Evolutionary conservation across 2,888 invertebrate genomes (phyloP).

Genomic region (Rhagium mordax): DNA sequence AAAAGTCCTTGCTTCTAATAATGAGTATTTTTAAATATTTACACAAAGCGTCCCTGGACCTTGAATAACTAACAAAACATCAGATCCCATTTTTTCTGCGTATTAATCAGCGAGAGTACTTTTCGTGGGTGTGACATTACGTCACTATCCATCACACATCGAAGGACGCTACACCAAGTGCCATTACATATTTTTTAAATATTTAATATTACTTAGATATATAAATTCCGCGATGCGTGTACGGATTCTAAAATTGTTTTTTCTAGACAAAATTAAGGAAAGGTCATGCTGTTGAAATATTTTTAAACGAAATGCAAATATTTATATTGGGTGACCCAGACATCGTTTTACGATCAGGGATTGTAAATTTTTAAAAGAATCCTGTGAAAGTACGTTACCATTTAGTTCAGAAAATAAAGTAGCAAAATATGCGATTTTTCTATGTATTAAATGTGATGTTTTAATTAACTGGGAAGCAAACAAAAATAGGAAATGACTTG

Average conservation of each 20-base stretch:
- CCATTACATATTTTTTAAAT: slow-evolving; percentile 15
- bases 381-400: not conserved
- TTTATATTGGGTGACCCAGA: slow-evolving; percentile 40
- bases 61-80: slow-evolving; percentile 45
- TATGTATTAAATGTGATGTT: too few species aligned
- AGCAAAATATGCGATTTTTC: too few species aligned
- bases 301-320: slow-evolving; percentile 35
- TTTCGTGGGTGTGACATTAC: slow-evolving; percentile 48
- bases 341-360: slow-evolving; percentile 26
- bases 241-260: slow-evolving; percentile 7
- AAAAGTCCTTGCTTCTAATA: slow-evolving; percentile 43
- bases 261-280: slow-evolving; percentile 31
- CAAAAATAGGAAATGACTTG: too few species aligned
- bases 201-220: not conserved
- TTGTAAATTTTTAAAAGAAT: slow-evolving; percentile 4
- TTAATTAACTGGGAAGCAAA: too few species aligned
- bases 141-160: slow-evolving; percentile 44
- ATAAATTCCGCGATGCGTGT: not conserved
- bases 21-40: slow-evolving; percentile 52
- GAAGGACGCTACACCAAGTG: slow-evolving; percentile 32
- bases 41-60: slow-evolving; percentile 48
- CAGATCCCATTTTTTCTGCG: slow-evolving; percentile 38
- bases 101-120: slow-evolving; percentile 40
- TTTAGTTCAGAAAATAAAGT: not conserved
- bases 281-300: slow-evolving; percentile 33